Base-by-base conservation (phyloP, 1,140 invertebrate species). In the Diorhabda sublineata region DNA sequence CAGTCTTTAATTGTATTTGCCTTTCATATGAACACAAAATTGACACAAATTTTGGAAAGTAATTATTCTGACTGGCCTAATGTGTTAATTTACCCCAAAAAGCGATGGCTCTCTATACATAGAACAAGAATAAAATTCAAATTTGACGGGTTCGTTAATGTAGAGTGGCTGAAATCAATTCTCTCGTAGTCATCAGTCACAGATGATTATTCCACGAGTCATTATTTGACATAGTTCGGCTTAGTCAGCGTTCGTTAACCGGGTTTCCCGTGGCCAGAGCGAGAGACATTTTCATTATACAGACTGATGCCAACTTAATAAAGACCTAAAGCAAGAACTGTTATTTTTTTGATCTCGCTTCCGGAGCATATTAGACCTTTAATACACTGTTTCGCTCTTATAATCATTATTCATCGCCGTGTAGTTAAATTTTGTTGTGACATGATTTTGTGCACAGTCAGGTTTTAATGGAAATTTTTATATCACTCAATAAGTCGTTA, bases 151-250 rank as follows among this genome's bases (percentile, higher is more conserved):
- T 67, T 67, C 65, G 64, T 71, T 74, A 71, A 74, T 74, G 66
- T 68, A 74, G 68, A 74, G 71, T 74, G 72, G 72, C 72, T 74
- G 68, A 69, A 74, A 74, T 74, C 73, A 75, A 75, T 75, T 69
- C 73, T 68, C 61, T 66, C 45, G 68, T 63, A 69, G 68, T 73
- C 71, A 71, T 75, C 71, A 75, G 71, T 72, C 73, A 73, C 69
- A 68, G 70, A 71, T 69, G 73, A 73, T 75, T 73, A 75, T 75
- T 26, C 68, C 61, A 61, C 62, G 58, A 70, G 61, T 64, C 63
- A 70, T 73, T 70, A 73, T 75, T 71, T 70, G 68, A 69, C 71
- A 61, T 61, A 44, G 67, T 47, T 45, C 56, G 63, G 44, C 73
- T 75, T 69, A 75, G 57, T 75, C 71, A 71, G 73, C 73, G 63